These are phyloP conservation scores for Paratrypauchen microcephalus DNA, from an alignment of 2,797 vertebrate genomes.

Conservation along the genomic window DNA sequence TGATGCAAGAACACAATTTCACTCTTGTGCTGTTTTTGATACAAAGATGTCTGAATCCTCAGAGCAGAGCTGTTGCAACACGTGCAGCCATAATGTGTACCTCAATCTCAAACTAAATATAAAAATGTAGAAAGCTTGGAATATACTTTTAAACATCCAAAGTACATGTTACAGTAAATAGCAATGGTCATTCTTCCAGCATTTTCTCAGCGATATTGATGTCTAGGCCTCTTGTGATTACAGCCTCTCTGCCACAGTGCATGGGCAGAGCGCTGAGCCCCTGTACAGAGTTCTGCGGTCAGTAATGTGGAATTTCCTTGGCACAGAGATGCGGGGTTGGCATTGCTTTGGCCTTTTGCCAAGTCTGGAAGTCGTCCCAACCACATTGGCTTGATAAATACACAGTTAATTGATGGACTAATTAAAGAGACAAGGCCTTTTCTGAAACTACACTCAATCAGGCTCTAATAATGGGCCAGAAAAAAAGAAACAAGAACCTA, in stretches of 20 bases:
- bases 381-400: conserved; percentile 31
- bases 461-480: conserved; percentile 1
- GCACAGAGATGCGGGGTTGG: conserved; percentile 44
- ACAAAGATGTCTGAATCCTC: not conserved
- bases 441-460: conserved; percentile 14
- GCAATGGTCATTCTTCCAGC: conserved; percentile 10
- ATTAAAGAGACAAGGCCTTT: conserved; percentile 36
- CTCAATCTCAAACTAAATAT: not conserved
- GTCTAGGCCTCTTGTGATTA: conserved; percentile 51
- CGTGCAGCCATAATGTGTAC: not conserved
- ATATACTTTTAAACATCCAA: not conserved
- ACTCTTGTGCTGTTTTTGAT: not conserved
- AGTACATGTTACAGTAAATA: conserved; percentile 13
- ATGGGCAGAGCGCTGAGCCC: conserved; percentile 25
- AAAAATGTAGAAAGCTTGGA: not conserved
- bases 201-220: conserved; percentile 20
- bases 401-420: conserved; percentile 32
- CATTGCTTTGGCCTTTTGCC: conserved; percentile 27
- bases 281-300: conserved; percentile 34
- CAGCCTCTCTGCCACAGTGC: conserved; percentile 29
- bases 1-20: not conserved
- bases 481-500: not conserved
- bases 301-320: conserved; percentile 56
- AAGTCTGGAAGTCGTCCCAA: conserved; percentile 48
- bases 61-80: not conserved